Conservation (phyloP, 1,140 invertebrate species). For the Mesaphorura yosii region DNA sequence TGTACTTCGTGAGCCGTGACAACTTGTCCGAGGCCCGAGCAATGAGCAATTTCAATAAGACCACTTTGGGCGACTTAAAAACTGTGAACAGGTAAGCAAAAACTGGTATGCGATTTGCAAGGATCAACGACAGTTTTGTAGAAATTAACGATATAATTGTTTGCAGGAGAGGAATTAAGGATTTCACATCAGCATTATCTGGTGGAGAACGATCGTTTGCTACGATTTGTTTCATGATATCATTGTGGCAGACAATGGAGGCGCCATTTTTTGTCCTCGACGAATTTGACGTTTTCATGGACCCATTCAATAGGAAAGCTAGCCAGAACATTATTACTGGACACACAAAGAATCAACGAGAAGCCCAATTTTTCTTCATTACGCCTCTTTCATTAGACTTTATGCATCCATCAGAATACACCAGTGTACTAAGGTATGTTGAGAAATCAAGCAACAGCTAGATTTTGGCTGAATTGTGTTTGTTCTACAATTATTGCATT, state of each 20-base stretch:
- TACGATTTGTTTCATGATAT: conserved; percentile 82
- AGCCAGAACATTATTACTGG: conserved; percentile 12
- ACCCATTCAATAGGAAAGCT: conserved; percentile 11
- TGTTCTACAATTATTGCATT: too few species aligned
- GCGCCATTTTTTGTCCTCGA: conserved; percentile 90
- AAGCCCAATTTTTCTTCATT: conserved; percentile 20
- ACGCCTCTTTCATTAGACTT: conserved; percentile 8
- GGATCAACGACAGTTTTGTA: background rate
- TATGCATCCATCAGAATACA: background rate
- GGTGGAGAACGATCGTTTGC: conserved; percentile 92
- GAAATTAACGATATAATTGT: background rate
- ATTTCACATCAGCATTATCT: conserved; percentile 57
- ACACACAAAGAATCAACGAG: conserved; percentile 2
- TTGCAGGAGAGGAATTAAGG: conserved; percentile 35
- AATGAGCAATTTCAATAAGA: conserved; percentile 42
- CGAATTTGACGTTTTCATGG: conserved; percentile 98
- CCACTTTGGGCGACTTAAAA: conserved; percentile 30
- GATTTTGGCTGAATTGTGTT: too few species aligned
- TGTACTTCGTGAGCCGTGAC: conserved; percentile 4
- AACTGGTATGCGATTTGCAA: conserved; percentile 7
- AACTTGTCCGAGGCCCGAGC: conserved; percentile 36
- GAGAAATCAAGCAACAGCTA: too few species aligned
- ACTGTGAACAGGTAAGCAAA: conserved; percentile 2
- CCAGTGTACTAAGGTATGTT: background rate
- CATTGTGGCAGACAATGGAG: conserved; percentile 79